A percentile compares a stretch with the other conserved stretches of the same genome.
phyloP scores from a whole-genome alignment of 1,140 invertebrate species.

The Leptinotarsa texana region DNA sequence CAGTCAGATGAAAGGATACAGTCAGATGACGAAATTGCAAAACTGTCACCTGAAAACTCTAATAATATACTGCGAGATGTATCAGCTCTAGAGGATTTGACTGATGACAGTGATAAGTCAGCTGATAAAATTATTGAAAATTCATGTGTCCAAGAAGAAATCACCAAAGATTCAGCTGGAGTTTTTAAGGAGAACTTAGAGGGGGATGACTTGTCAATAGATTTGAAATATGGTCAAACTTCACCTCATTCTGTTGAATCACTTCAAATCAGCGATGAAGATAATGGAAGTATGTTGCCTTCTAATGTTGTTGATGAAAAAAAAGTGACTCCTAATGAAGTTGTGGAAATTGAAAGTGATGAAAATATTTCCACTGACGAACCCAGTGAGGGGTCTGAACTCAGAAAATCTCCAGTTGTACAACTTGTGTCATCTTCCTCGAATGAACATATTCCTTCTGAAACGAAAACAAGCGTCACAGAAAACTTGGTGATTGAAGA shows the following conservation, averaged over 20 bases:
- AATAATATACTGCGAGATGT: constrained; percentile 1
- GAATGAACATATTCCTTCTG: not conserved
- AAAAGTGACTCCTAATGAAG: not conserved
- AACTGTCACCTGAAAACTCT: not conserved
- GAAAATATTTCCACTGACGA: not conserved
- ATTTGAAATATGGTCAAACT: too few species aligned
- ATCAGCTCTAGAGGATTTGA: not conserved
- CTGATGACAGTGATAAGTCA: not conserved
- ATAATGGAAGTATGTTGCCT: not conserved
- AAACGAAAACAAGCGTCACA: not conserved
- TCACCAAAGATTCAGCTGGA: not conserved
- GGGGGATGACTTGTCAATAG: not conserved
- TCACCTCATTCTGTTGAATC: too few species aligned
- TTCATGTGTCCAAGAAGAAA: not conserved
- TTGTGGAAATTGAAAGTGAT: not conserved
- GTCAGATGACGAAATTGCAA: not conserved
- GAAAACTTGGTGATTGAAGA: not conserved
- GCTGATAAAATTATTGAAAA: not conserved
- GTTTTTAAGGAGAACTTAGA: not conserved
- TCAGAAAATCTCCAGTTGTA: too few species aligned
- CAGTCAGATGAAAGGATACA: not conserved
- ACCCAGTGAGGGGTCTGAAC: too few species aligned
- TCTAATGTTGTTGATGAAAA: too few species aligned
- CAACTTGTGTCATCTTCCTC: too few species aligned
- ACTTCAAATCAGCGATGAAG: not conserved